Conservation (phyloP, 1,140 invertebrate species). For the Homalodisca vitripennis region DNA sequence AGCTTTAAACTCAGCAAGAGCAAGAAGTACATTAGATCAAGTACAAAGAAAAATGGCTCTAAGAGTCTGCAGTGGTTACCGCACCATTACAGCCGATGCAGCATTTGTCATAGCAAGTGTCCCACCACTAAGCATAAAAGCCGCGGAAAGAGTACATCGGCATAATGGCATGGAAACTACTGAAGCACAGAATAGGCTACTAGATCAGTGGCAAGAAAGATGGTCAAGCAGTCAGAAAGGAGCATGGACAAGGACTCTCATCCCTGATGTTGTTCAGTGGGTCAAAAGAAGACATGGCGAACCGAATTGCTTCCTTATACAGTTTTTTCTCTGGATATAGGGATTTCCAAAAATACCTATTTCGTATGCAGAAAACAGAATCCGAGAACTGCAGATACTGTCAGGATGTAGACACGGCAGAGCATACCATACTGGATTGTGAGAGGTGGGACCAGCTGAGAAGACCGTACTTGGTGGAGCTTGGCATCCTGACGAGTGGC, state of each 20-base stretch:
- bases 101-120: slow-evolving; percentile 10
- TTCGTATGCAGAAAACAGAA: slow-evolving; percentile 38
- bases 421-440: slow-evolving; percentile 42
- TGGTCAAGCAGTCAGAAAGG: slow-evolving; percentile 34
- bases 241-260: slow-evolving; percentile 37
- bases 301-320: slow-evolving; percentile 40
- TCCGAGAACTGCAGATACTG: slow-evolving; percentile 34
- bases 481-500: neutral
- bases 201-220: slow-evolving; percentile 29
- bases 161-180: neutral
- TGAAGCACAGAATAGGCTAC: slow-evolving; percentile 4
- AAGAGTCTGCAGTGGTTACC: neutral
- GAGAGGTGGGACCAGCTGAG: slow-evolving; percentile 32
- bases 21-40: neutral
- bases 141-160: neutral
- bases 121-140: neutral
- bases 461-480: neutral
- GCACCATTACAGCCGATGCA: neutral
- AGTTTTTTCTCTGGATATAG: slow-evolving; percentile 45
- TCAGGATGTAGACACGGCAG: slow-evolving; percentile 36
- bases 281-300: slow-evolving; percentile 34
- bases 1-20: neutral
- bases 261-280: slow-evolving; percentile 34
- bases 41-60: neutral
- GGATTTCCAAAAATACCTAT: slow-evolving; percentile 44